Percentiles rank a stretch among this genome's conserved stretches.
These are phyloP conservation scores for Drosophila quinaria DNA, from an alignment of 2,888 invertebrate genomes.

Conservation along the genomic window DNA sequence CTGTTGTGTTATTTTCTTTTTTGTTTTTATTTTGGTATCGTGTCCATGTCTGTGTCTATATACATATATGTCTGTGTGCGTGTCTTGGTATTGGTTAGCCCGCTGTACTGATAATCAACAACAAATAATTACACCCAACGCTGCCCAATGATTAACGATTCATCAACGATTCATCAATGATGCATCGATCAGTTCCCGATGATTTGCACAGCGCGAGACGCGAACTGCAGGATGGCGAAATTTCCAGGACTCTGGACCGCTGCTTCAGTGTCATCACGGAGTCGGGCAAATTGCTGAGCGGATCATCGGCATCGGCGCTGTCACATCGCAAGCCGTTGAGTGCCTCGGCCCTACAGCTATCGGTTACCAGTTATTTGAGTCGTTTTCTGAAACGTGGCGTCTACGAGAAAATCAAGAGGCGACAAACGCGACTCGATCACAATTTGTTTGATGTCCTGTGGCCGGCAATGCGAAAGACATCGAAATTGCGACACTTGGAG, in stretches of 20 bases:
- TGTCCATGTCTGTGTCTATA: constrained; percentile 18
- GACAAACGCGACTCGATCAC: constrained; percentile 93
- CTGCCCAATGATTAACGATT: constrained; percentile 34
- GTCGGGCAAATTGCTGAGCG: constrained; percentile 84
- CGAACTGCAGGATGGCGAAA: constrained; percentile 89
- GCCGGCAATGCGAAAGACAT: constrained; percentile 94
- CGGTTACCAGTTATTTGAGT: constrained; percentile 88
- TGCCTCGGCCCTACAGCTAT: constrained; percentile 87
- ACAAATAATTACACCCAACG: constrained; percentile 64
- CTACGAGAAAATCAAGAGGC: constrained; percentile 91
- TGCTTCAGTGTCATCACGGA: constrained; percentile 91
- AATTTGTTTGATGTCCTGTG: constrained; percentile 95
- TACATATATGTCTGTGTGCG: constrained; percentile 24
- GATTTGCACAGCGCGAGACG: constrained; percentile 92
- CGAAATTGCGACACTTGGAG: constrained; percentile 87
- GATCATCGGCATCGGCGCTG: constrained; percentile 79
- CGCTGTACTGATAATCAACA: constrained; percentile 64
- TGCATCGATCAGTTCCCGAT: constrained; percentile 88
- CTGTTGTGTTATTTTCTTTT: constrained; percentile 26
- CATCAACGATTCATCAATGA: neutral
- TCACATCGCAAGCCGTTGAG: constrained; percentile 86
- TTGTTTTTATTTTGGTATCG: constrained; percentile 14
- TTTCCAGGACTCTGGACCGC: constrained; percentile 90
- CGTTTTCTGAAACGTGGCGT: constrained; percentile 91
- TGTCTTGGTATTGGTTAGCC: constrained; percentile 42